Base-by-base conservation (phyloP, 2,797 vertebrate genomes). In the Lates japonicus region DNA sequence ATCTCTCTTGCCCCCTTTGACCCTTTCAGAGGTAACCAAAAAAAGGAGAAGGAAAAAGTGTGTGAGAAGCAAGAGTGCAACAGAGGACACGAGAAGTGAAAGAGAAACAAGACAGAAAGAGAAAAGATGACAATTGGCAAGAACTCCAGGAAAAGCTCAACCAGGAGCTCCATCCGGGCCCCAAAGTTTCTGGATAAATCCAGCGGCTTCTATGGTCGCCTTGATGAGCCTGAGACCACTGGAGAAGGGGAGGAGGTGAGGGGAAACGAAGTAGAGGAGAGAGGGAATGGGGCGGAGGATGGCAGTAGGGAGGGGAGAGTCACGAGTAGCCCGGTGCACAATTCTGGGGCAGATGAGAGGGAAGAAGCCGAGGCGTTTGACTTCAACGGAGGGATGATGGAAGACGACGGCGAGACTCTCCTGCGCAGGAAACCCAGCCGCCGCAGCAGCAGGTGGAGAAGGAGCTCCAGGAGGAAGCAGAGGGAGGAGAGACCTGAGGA, bases 131-230 rank as follows among this genome's bases (percentile, higher is more conserved):
- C 95, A 0, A 95, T 95, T 3, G 94, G 96, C 66, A 96, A 87
- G 87, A 95, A 82, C 80, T 94, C 94, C 57, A 94, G 89, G 72
- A 94, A 90, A 81, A 86, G 74, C 46, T 92, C 90, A 0, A 51
- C 67, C 20, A 76, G 94, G 58, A 84, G 88, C 81, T 94, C 93
- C 80, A 73, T 90, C 71, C 81, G 93, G 54, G 86, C 94, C 8
- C 94, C 94, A 16, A 93, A 94, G 82, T 96, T 95, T 71, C 85
- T 96, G 67, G 95, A 96, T 87, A 92, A 92, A 74, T 80, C 94
- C 64, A 86, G 54, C 0, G 95, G 95, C 41, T 95, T 96, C 77
- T 96, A 96, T 4, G 88, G 94, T 12, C 95, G 94, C 59, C 92
- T 95, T 1, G 94, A 95, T 11, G 95, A 96, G 71, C 90, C 88